Conservation (phyloP, 2,888 invertebrate genomes). For the Synanthedon andrenaeformis region DNA sequence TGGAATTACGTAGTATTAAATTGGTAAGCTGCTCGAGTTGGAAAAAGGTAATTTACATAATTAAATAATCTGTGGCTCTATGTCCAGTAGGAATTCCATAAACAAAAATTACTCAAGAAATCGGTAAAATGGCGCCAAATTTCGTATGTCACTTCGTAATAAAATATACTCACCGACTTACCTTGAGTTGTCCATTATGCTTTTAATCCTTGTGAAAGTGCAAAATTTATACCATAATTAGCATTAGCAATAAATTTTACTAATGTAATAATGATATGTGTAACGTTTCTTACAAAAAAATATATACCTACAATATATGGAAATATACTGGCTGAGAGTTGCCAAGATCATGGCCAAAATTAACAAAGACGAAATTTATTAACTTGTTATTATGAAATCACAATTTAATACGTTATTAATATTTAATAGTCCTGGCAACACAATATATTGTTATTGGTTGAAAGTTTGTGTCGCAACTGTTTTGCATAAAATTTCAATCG, state of each 20-base stretch:
- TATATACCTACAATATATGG: constrained; percentile 3
- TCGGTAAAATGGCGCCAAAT: constrained; percentile 60
- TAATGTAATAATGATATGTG: neutral
- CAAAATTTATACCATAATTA: neutral
- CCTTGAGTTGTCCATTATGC: constrained; percentile 8
- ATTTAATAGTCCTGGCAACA: constrained; percentile 5
- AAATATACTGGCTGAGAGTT: constrained; percentile 6
- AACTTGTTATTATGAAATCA: constrained; percentile 2
- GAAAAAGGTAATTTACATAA: constrained; percentile 7
- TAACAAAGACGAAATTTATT: neutral
- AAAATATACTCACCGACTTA: constrained; percentile 29
- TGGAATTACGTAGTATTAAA: no score
- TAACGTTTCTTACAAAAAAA: neutral
- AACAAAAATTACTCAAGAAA: constrained; percentile 2
- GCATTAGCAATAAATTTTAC: neutral
- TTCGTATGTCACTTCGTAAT: constrained; percentile 2
- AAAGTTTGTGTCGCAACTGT: constrained; percentile 15
- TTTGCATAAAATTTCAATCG: constrained; percentile 16
- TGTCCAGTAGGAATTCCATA: no score
- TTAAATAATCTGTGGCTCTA: constrained; percentile 5
- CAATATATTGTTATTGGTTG: neutral
- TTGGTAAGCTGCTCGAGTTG: no score
- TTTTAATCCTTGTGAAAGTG: neutral
- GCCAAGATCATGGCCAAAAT: constrained; percentile 16
- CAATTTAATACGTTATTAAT: constrained; percentile 6